Evolutionary conservation across 1,140 invertebrate genomes (phyloP), one percentile per base, ranked within the genome.

Genomic region (Gryllus bimaculatus): DNA sequence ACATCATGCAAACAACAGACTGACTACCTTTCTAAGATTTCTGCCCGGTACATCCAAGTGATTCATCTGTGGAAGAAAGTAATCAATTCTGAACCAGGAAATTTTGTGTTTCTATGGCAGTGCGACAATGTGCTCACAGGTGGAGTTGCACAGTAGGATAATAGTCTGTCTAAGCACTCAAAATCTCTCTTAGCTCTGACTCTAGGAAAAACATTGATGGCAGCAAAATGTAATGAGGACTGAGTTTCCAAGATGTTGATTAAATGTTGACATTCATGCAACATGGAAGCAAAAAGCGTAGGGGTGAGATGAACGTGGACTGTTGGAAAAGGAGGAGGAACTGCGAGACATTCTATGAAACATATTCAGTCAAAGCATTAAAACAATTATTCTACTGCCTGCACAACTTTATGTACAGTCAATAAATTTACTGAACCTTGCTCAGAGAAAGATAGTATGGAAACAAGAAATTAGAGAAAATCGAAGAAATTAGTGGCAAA

Each of bases 31-130:
- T 81, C 82, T 82, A 82, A 83, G 82, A 80, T 84, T 84, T 82
- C 83, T 82, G 80, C 83, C 84, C 74, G 84, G 83, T 48, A 84
- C 81, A 82, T 84, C 83, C 82, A 84, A 82, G 78, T 84, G 83
- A 82, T 82, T 84, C 80, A 83, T 83, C 84, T 84, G 83, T 76
- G 81, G 78, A 81, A 80, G 80, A 81, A 80, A 75, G 73, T 47
- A 26, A 66, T 66, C 74, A 47, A 75, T 75, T 75, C 20, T 47
- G 20, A 12, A 75, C 20, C 74, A 75, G 20, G 74, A 47, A 66
- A 66, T 13, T 66, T 66, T 18, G 54, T 66, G 54, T 66, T 66
- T 66, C 54, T 13, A 18, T 66, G 54, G 54, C 54, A 66, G 54
- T 66, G 54, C 54, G 18, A 66, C 10, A 66, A 18, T 66, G 54